These are phyloP conservation scores for Cercopithecus mitis DNA, from an alignment of 2,797 vertebrate species.

Conservation along the genomic window DNA sequence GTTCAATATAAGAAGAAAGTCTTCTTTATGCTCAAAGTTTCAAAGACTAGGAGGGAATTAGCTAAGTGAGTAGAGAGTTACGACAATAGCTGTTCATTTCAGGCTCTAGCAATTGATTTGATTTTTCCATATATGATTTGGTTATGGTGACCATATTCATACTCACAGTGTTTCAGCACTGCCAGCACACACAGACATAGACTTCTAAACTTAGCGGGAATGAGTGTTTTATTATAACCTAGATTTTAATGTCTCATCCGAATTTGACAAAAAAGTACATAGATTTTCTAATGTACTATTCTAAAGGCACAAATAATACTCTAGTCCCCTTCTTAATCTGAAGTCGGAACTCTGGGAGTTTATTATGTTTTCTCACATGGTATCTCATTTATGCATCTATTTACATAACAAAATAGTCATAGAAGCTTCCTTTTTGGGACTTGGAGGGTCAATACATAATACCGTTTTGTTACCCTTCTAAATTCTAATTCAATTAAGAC, in stretches of 20 bases:
- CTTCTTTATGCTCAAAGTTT: neutral
- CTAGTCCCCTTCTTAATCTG: neutral
- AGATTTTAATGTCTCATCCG: neutral
- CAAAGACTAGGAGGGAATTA: neutral
- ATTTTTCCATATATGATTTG: neutral
- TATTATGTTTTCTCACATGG: neutral
- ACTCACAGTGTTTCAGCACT: neutral
- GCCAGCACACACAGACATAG: neutral
- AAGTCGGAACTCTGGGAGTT: neutral
- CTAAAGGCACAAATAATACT: neutral
- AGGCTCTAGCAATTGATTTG: neutral
- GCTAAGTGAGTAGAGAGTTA: neutral
- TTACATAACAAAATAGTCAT: neutral
- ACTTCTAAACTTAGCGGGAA: neutral
- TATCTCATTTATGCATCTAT: neutral
- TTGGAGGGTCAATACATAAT: neutral
- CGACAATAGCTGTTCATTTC: neutral
- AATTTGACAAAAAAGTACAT: neutral
- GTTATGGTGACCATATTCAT: neutral
- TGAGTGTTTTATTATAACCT: neutral
- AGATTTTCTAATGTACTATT: neutral
- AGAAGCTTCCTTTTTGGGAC: neutral
- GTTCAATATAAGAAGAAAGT: neutral
- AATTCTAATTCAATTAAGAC: neutral
- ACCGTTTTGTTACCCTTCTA: neutral